phyloP scores from a whole-genome alignment of 2,888 invertebrate species.

The Leptinotarsa rubiginosa region DNA sequence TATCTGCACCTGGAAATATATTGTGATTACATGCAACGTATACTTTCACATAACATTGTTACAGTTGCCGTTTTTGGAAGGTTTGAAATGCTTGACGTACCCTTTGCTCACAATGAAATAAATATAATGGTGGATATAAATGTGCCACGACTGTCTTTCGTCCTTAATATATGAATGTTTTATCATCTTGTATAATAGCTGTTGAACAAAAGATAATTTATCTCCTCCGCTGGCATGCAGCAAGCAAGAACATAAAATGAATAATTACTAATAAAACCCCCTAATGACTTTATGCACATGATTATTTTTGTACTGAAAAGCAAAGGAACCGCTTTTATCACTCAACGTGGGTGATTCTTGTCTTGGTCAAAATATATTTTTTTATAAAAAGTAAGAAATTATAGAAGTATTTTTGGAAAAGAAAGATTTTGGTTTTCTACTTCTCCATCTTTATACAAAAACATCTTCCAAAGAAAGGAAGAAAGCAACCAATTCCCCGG shows the following conservation, averaged over 20 bases:
- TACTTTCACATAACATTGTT: slow-evolving; percentile 12
- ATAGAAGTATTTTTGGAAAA: too few species aligned
- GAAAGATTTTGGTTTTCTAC: too few species aligned
- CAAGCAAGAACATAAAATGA: background rate
- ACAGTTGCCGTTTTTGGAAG: slow-evolving; percentile 9
- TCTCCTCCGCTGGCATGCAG: background rate
- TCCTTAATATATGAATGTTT: slow-evolving; percentile 16
- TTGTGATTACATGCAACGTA: slow-evolving; percentile 10
- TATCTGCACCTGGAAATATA: slow-evolving; percentile 17
- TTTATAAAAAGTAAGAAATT: too few species aligned
- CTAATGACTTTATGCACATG: background rate
- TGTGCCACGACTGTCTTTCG: background rate
- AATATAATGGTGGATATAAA: background rate
- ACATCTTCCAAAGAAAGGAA: too few species aligned
- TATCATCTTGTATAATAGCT: background rate
- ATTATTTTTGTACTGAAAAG: background rate
- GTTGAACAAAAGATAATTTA: slow-evolving; percentile 11
- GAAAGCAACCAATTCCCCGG: too few species aligned
- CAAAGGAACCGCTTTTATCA: background rate
- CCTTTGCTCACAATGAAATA: background rate
- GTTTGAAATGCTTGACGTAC: slow-evolving; percentile 10
- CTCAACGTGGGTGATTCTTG: too few species aligned
- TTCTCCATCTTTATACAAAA: too few species aligned
- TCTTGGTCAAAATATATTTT: too few species aligned
- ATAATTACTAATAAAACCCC: background rate